Conservation (phyloP, 1,140 invertebrate genomes). For the Drosophila chauvacae region DNA sequence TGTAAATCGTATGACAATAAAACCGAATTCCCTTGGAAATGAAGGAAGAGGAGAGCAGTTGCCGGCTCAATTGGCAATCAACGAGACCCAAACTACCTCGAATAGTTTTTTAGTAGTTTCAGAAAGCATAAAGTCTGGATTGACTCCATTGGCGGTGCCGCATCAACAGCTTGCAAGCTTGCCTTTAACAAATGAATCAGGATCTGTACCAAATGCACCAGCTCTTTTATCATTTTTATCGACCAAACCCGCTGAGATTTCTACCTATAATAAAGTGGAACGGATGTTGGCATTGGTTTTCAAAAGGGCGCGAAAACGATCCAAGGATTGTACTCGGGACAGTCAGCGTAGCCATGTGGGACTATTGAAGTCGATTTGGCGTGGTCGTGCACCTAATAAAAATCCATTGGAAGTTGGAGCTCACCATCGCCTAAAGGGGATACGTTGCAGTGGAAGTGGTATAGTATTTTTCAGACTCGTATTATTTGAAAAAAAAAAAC, state of each 20-base stretch:
- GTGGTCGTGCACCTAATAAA: conserved; percentile 37
- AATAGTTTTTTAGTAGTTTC: conserved; percentile 48
- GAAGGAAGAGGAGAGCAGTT: conserved; percentile 45
- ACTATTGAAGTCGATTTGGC: conserved; percentile 65
- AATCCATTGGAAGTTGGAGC: conserved; percentile 47
- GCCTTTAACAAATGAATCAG: conserved; percentile 43
- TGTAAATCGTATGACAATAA: conserved; percentile 80
- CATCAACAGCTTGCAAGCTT: conserved; percentile 20
- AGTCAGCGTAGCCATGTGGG: conserved; percentile 80
- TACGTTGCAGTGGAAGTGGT: conserved; percentile 83
- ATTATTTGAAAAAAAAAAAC: neutral
- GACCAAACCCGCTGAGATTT: neutral
- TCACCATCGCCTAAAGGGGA: conserved; percentile 79
- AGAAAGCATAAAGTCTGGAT: neutral
- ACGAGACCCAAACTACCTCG: conserved; percentile 51
- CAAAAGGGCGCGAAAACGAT: conserved; percentile 37
- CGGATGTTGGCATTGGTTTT: conserved; percentile 61
- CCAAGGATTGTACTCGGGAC: conserved; percentile 54
- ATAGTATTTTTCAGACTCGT: conserved; percentile 28
- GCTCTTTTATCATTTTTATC: conserved; percentile 11
- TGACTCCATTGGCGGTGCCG: neutral
- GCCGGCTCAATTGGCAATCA: conserved; percentile 46
- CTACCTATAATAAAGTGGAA: conserved; percentile 36
- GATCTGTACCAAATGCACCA: conserved; percentile 13
- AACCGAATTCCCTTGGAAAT: conserved; percentile 32